A percentile compares a stretch with the other conserved stretches of the same genome.
Conservation (phyloP, 2,797 vertebrate species). For the Halcyon leucocephala region DNA sequence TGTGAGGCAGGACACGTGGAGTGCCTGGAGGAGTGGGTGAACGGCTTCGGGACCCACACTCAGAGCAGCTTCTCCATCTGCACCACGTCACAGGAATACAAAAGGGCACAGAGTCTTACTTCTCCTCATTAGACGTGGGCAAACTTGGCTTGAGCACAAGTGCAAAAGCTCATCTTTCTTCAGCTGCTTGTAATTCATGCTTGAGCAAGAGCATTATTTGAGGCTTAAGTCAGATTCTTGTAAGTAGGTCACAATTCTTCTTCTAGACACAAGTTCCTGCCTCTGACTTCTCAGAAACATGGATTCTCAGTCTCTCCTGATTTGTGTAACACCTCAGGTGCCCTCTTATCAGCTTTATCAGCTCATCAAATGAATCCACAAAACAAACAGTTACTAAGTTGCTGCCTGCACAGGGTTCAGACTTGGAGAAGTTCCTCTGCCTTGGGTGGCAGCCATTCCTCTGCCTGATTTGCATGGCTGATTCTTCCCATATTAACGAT, state of each 20-base stretch:
- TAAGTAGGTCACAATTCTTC: slow-evolving; percentile 63
- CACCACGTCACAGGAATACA: not conserved
- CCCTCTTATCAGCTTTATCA: slow-evolving; percentile 45
- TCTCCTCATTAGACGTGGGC: slow-evolving; percentile 58
- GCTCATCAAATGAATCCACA: slow-evolving; percentile 38
- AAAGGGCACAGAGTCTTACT: not conserved
- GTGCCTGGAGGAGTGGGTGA: not conserved
- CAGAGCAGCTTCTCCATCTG: slow-evolving; percentile 25
- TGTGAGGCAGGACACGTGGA: not conserved
- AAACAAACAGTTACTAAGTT: slow-evolving; percentile 39
- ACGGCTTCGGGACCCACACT: not conserved
- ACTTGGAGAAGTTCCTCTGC: slow-evolving; percentile 40
- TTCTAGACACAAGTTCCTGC: slow-evolving; percentile 40
- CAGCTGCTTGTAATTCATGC: slow-evolving; percentile 70
- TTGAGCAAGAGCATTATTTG: slow-evolving; percentile 70
- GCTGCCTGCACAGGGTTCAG: slow-evolving; percentile 5
- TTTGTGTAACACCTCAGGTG: slow-evolving; percentile 52
- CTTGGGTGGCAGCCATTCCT: not conserved
- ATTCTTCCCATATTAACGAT: not conserved
- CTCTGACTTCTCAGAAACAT: slow-evolving; percentile 32
- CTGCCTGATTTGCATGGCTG: slow-evolving; percentile 4
- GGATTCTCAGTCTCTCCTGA: not conserved
- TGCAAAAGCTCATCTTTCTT: slow-evolving; percentile 63
- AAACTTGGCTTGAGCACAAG: slow-evolving; percentile 51
- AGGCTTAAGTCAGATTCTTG: slow-evolving; percentile 60